A percentile compares a stretch with the other conserved stretches of the same genome.
Conservation (phyloP, 2,113 vertebrate species). For the Neotragus moschatus region DNA sequence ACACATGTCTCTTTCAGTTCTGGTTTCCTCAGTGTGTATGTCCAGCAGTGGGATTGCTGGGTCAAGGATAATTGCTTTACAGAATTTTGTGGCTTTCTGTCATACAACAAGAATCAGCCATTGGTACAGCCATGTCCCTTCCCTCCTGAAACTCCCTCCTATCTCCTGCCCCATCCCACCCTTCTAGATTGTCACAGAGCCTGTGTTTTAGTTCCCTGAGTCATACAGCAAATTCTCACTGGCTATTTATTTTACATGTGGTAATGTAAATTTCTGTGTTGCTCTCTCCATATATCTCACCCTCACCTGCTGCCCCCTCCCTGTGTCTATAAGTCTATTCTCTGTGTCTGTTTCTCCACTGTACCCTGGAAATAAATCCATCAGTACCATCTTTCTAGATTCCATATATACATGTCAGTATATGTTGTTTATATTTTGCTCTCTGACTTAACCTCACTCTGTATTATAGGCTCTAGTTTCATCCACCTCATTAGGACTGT, state of each 20-base stretch:
- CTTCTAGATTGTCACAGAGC: neutral
- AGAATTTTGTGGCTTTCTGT: neutral
- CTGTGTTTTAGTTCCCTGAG: neutral
- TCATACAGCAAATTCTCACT: neutral
- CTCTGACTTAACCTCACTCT: neutral
- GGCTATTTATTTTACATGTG: neutral
- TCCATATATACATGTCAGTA: neutral
- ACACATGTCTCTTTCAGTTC: no score
- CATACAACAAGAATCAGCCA: neutral
- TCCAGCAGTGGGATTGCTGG: no score
- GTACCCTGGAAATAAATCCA: neutral
- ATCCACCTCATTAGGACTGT: neutral
- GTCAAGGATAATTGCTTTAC: neutral
- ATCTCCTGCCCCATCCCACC: neutral
- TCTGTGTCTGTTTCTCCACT: neutral
- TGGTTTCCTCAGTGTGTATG: no score
- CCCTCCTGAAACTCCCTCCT: neutral
- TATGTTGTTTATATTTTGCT: neutral
- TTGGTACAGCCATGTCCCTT: neutral
- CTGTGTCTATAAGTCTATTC: neutral
- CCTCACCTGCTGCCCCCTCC: rapidly evolving
- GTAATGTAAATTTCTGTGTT: neutral
- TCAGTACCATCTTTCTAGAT: neutral
- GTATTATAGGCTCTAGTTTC: neutral
- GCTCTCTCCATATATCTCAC: neutral